Evolutionary conservation across 2,888 invertebrate genomes (phyloP).

Genomic region (Dichetophora obliterata): DNA sequence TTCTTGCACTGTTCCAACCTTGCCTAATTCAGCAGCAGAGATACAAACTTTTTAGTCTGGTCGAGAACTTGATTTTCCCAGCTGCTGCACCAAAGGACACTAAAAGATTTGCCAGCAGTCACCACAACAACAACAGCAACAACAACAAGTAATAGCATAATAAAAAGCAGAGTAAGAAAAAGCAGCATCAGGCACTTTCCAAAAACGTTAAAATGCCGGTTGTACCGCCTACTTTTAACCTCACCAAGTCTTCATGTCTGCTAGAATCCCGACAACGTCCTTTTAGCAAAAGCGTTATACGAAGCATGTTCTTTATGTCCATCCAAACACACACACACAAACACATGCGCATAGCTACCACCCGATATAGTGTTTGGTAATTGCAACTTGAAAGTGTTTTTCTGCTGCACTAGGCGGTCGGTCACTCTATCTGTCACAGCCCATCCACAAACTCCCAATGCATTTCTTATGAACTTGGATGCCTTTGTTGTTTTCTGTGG

Average conservation of each 20-base stretch:
- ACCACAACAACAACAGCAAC: conserved; percentile 20
- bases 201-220: background rate
- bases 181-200: background rate
- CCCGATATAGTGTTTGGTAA: background rate
- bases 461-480: conserved; percentile 7
- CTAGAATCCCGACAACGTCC: too few species aligned
- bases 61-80: conserved; percentile 30
- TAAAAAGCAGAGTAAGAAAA: background rate
- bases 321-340: conserved; percentile 23
- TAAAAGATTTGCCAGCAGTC: conserved; percentile 17
- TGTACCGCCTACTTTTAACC: background rate
- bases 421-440: background rate
- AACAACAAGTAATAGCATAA: background rate
- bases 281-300: too few species aligned
- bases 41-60: conserved; percentile 32
- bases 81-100: conserved; percentile 20
- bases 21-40: conserved; percentile 30
- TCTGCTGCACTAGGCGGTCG: background rate
- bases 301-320: conserved; percentile 14
- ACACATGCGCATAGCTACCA: background rate
- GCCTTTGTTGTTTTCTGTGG: background rate
- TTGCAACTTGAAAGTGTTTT: conserved; percentile 19
- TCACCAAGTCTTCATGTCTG: too few species aligned
- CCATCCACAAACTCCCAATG: background rate
- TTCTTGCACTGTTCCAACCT: background rate